Evolutionary conservation across 2,113 vertebrate species (phyloP), one percentile per base, ranked within the genome.

Genomic region (Alouatta palliata): DNA sequence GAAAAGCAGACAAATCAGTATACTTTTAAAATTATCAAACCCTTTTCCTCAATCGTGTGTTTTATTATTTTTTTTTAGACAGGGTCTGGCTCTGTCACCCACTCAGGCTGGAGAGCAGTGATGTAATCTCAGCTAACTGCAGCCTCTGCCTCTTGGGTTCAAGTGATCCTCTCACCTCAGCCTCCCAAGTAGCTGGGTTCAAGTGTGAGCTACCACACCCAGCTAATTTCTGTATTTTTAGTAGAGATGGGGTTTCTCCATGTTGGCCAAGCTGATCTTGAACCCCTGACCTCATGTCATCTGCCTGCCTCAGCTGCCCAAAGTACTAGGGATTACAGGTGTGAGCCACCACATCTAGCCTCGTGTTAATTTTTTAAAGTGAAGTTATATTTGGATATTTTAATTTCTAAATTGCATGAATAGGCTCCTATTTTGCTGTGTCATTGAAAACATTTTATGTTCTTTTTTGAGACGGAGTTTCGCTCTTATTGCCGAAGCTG

Each of bases 341-440:
- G 13, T 35, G 64, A 68, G 64, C 66, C 66, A 68, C 66, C 32
- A 35, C 6, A 14, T 32, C 14, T 30, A 35, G 66, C 32, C 68
- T 35, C 8, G 30, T 66, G 58, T 64, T 85, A 66, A 64, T 85
- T 54, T 73, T 87, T 71, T 68, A 58, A 94, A 84, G 43, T 37
- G 77, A 91, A 61, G 71, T 81, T 89, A 11, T 80, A 75, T 25
- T 85, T 89, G 79, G 91, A 91, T 56, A 64, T 89, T 96, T 92
- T 94, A 76, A 47, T 56, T 89, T 94, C 66, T 96, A 9, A 95
- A 91, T 45, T 95, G 8, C 43, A 79, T 91, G 80, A 91, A 73
- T 88, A 94, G 64, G 30, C 40, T 95, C 64, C 52, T 80, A 61
- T 88, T 93, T 97, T 94, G 91, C 83, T 89, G 5, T 91, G 83